Conservation (phyloP, 1,140 invertebrate genomes). For the Lepeophtheirus salmonis region DNA sequence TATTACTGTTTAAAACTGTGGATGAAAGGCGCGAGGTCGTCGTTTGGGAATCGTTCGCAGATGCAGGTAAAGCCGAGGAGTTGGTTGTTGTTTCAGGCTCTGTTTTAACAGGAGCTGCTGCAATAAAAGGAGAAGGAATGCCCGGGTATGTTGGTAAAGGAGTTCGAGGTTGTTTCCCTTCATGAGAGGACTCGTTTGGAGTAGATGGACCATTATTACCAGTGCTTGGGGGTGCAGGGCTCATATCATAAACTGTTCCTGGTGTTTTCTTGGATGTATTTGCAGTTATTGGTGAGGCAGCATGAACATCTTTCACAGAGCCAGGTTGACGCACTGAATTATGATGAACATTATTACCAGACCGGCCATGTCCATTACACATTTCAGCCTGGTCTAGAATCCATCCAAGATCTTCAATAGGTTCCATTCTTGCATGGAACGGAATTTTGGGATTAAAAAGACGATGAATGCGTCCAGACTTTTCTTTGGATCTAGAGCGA, state of each 20-base stretch:
- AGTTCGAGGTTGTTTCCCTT: not conserved
- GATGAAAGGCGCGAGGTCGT: not conserved
- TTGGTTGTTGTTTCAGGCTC: not conserved
- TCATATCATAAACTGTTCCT: not conserved
- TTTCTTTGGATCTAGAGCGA: not conserved
- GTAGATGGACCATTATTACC: not conserved
- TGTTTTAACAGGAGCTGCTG: not conserved
- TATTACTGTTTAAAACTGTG: not conserved
- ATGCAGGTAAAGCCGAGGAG: not conserved
- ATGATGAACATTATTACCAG: not conserved
- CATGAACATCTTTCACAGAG: not conserved
- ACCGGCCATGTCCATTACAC: not conserved
- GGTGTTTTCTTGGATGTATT: not conserved
- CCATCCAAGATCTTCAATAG: conserved; percentile 11
- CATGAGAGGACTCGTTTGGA: no score
- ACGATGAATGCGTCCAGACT: not conserved
- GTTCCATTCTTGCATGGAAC: conserved; percentile 8
- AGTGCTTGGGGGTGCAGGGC: not conserved
- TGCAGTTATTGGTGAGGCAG: not conserved
- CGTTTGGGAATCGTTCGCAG: no score
- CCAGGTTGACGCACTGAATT: not conserved
- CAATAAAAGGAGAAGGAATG: not conserved
- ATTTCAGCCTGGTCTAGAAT: conserved; percentile 11
- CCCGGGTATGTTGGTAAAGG: conserved; percentile 13
- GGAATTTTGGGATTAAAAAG: conserved; percentile 14